Percentiles rank a stretch among this genome's conserved stretches.
These are phyloP conservation scores for Diarsia mendica DNA, from an alignment of 2,888 invertebrate genomes.

Conservation along the genomic window DNA sequence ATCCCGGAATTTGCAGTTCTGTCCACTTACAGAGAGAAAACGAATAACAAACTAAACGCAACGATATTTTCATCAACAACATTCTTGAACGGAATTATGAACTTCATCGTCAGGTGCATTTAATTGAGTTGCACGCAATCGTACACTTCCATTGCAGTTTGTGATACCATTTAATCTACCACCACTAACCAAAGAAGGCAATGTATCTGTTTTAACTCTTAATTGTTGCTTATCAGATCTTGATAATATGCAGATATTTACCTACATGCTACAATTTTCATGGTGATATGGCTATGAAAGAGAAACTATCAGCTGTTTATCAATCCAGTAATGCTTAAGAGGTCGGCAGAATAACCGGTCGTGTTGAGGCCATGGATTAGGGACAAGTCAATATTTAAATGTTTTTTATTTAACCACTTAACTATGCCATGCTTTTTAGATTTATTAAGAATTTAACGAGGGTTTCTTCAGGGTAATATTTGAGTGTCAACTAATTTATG, in stretches of 20 bases:
- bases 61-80: conserved; percentile 32
- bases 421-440: not conserved
- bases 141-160: conserved; percentile 4
- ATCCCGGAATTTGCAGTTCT: conserved; percentile 9
- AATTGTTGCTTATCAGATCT: conserved; percentile 16
- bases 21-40: conserved; percentile 33
- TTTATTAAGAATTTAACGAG: not conserved
- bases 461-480: not conserved
- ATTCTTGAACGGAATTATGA: conserved; percentile 34
- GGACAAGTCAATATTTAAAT: conserved; percentile 27
- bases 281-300: conserved; percentile 53
- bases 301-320: conserved; percentile 54
- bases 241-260: conserved; percentile 31
- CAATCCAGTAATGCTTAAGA: conserved; percentile 24
- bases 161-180: not conserved
- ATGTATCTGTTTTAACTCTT: not conserved
- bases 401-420: not conserved
- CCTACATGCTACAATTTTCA: conserved; percentile 44
- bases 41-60: conserved; percentile 24
- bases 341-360: conserved; percentile 40
- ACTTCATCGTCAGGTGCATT: not conserved
- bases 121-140: not conserved
- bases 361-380: conserved; percentile 17
- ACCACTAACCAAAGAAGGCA: not conserved
- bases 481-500: too few relatives aligned